Evolutionary conservation across 2,113 vertebrate genomes (phyloP), one percentile per base, ranked within the genome.

Genomic region (Xenopus laevis): DNA sequence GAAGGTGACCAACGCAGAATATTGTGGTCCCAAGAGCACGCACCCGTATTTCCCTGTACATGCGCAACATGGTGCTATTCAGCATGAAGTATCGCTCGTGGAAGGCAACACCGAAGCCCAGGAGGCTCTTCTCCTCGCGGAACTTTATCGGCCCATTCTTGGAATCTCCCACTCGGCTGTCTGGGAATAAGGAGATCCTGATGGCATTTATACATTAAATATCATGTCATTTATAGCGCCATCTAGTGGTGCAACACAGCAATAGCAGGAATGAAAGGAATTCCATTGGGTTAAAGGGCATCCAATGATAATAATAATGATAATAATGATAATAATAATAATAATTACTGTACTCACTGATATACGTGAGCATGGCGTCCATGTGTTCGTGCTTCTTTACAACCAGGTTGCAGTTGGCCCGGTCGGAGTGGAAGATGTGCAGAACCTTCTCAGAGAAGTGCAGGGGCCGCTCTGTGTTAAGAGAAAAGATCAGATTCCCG

Each of bases 11-110:
- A n/a, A n/a, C 23, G 23, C 23, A 27, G 23, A 27, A 27, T 27
- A 27, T 40, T 40, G 2, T 7, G 33, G 33, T 40, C 2, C 33
- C 5, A 40, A 40, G 5, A 9, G 8, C 61, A 78, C 93, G 86
- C 85, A 99, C 97, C 88, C 95, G 82, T 61, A 98, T 87, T 77
- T 99, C 97, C 79, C 94, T 97, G 88, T 95, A 98, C 80, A 99
- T 94, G 57, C 94, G 89, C 11, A 99, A 91, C 3, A 88, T 92
- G 78, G 16, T 86, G 75, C 79, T 86, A 77, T 83, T 95, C 55
- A 99, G 92, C 80, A 98, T 96, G 80, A 98, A 98, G 87, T 98
- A 99, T n/a, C 95, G 89, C 53, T 98, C 95, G 0, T 96, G 90
- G 85, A 98, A 99, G 82, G 92, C 91, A 1, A 16, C 11, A 0